Percentiles rank a stretch among this genome's conserved stretches.
phyloP scores from a whole-genome alignment of 2,797 vertebrate species.

The Mormyrus hasselquistii region DNA sequence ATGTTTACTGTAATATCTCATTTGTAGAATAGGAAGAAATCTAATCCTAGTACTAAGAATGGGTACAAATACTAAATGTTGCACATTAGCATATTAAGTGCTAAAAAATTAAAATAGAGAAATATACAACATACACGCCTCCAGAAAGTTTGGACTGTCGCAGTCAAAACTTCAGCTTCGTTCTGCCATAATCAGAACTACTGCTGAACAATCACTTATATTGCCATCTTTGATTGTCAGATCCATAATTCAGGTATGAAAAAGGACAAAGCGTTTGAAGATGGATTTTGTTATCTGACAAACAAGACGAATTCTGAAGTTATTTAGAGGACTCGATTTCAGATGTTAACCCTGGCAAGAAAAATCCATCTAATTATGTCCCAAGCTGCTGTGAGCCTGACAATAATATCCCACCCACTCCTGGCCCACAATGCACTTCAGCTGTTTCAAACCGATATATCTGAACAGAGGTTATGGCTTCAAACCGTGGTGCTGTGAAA shows the following conservation, averaged over 20 bases:
- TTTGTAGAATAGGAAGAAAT: constrained; percentile 13
- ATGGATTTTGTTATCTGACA: background rate
- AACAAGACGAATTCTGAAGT: background rate
- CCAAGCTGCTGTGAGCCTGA: background rate
- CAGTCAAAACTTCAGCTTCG: background rate
- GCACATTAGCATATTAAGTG: constrained; percentile 10
- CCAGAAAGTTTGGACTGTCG: background rate
- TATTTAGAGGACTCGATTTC: constrained; percentile 6
- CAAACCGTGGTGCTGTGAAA: background rate
- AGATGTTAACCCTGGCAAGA: background rate
- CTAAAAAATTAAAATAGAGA: background rate
- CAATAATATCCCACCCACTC: background rate
- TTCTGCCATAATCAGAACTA: background rate
- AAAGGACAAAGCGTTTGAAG: background rate
- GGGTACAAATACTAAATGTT: background rate
- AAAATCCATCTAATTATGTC: constrained; percentile 18
- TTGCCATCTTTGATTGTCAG: background rate
- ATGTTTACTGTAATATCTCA: background rate
- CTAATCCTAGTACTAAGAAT: constrained; percentile 9
- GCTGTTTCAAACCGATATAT: background rate
- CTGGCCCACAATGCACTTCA: constrained; percentile 10
- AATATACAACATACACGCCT: constrained; percentile 1
- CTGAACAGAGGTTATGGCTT: background rate
- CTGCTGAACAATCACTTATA: background rate
- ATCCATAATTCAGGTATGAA: background rate